These are phyloP conservation scores for Leptinotarsa undecemlineata DNA, from an alignment of 1,140 invertebrate species.

Conservation along the genomic window DNA sequence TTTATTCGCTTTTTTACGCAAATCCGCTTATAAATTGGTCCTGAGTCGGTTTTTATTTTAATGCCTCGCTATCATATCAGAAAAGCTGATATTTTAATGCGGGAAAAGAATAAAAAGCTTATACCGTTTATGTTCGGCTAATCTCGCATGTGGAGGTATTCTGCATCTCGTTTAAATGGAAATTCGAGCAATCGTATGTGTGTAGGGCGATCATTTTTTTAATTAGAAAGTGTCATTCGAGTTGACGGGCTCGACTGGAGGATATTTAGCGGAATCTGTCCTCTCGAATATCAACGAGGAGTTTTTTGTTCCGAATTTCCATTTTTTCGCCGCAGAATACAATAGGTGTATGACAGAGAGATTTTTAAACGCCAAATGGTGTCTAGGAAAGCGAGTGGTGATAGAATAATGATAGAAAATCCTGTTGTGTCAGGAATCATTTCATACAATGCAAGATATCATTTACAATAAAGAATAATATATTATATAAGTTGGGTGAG, in stretches of 20 bases:
- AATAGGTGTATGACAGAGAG: no score
- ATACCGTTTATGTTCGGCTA: constrained; percentile 28
- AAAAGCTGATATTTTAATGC: constrained; percentile 44
- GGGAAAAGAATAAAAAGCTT: constrained; percentile 37
- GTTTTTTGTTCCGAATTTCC: no score
- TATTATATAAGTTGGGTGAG: no score
- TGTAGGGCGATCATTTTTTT: constrained; percentile 7
- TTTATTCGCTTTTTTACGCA: constrained; percentile 41
- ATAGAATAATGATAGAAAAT: no score
- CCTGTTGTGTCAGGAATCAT: no score
- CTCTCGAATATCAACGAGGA: neutral
- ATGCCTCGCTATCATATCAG: constrained; percentile 42
- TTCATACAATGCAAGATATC: no score
- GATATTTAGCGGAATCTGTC: neutral
- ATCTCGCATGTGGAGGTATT: constrained; percentile 36
- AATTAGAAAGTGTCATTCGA: constrained; percentile 3
- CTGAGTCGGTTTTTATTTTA: constrained; percentile 44
- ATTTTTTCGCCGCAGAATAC: no score
- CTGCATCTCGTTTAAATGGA: constrained; percentile 14
- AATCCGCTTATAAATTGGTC: constrained; percentile 46
- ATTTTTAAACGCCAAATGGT: no score
- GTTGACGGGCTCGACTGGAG: neutral
- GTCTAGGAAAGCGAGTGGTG: no score
- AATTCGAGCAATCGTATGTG: constrained; percentile 16
- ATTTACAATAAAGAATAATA: no score